These are phyloP conservation scores for Jacana jacana DNA, from an alignment of 2,113 vertebrate genomes.

Conservation along the genomic window DNA sequence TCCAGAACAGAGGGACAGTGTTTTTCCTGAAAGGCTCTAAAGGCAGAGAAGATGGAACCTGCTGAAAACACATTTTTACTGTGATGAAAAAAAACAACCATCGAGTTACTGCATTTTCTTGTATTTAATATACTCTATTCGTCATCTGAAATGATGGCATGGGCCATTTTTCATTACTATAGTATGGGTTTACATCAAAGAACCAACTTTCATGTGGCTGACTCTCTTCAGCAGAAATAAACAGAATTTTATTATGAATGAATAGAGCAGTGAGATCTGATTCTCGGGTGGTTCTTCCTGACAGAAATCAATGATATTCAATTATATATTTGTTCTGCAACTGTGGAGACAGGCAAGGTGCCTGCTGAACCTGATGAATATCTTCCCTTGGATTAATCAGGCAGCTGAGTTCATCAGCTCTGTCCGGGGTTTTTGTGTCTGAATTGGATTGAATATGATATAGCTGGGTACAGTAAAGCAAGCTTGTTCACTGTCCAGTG, in stretches of 20 bases:
- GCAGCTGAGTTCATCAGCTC: not conserved
- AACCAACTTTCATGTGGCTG: not conserved
- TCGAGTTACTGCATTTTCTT: not conserved
- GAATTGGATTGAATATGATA: not conserved
- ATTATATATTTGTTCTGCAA: not conserved
- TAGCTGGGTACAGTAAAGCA: not conserved
- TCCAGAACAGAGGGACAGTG: not conserved
- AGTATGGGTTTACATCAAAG: not conserved
- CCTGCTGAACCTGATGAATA: not conserved
- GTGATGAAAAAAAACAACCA: not conserved
- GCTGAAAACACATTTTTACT: not conserved
- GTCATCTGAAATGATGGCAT: not conserved
- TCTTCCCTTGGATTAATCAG: not conserved
- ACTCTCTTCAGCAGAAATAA: conserved; percentile 29
- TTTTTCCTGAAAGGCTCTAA: not conserved
- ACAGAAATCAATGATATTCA: not conserved
- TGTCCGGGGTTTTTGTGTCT: not conserved
- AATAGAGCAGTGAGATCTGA: not conserved
- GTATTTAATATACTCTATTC: not conserved
- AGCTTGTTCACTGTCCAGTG: not conserved
- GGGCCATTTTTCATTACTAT: not conserved
- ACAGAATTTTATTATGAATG: not conserved
- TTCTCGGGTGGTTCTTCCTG: not conserved
- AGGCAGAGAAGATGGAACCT: not conserved
- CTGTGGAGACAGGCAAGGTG: not conserved